A percentile compares a stretch with the other conserved stretches of the same genome.
These are phyloP conservation scores for Calypte anna DNA, from an alignment of 2,113 vertebrate species.

Conservation along the genomic window DNA sequence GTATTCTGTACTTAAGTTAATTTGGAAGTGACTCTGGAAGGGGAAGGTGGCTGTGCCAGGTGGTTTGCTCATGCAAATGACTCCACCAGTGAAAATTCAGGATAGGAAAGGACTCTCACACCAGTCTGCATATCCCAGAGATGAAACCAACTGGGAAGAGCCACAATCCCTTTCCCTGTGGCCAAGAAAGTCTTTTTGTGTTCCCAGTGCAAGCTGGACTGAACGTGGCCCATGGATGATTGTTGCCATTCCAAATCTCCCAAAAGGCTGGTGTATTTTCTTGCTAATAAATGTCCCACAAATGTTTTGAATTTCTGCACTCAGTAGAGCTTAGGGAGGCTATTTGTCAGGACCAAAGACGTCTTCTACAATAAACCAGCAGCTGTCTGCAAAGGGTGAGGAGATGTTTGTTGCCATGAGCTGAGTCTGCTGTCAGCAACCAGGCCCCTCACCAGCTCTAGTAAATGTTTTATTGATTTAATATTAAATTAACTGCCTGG, in stretches of 20 bases:
- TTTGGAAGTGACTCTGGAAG: not conserved
- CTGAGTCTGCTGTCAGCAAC: slow-evolving; percentile 77
- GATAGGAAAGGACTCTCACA: not conserved
- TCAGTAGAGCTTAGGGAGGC: slow-evolving; percentile 72
- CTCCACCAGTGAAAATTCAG: not conserved
- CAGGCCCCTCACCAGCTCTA: slow-evolving; percentile 57
- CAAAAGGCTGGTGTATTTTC: slow-evolving; percentile 47
- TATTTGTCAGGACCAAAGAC: slow-evolving; percentile 75
- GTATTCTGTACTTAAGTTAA: not conserved
- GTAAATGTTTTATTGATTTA: slow-evolving; percentile 81
- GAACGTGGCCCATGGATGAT: not conserved
- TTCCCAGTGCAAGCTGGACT: not conserved
- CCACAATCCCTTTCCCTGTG: not conserved
- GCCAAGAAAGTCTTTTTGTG: not conserved
- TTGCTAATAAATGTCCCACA: slow-evolving; percentile 73
- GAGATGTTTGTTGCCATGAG: slow-evolving; percentile 66
- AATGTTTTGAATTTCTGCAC: slow-evolving; percentile 75
- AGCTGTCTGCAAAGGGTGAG: slow-evolving; percentile 73
- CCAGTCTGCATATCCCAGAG: not conserved
- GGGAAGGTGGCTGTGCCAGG: not conserved
- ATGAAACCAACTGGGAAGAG: slow-evolving; percentile 11
- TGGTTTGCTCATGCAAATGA: not conserved
- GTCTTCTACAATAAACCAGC: slow-evolving; percentile 73
- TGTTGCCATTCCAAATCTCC: slow-evolving; percentile 45
- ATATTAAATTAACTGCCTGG: slow-evolving; percentile 77